Evolutionary conservation across 2,113 vertebrate species (phyloP).

Genomic region (Sphyrna mokarran): DNA sequence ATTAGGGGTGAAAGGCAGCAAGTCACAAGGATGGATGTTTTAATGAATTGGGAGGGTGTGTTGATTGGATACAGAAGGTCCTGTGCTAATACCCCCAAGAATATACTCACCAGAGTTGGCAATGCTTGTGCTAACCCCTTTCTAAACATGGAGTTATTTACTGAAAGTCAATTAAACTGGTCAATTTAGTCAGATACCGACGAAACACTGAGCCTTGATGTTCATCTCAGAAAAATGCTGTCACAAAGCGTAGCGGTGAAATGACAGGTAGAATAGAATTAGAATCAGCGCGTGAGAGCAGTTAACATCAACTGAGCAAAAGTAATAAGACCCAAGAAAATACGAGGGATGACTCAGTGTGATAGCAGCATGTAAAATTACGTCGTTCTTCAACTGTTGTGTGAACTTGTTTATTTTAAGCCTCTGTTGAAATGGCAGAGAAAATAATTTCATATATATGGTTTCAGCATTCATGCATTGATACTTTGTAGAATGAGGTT

Average conservation of each 20-base stretch:
- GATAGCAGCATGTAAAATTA: background rate
- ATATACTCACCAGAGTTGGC: background rate
- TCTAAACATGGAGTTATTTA: background rate
- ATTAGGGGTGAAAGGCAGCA: background rate
- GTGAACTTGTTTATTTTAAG: slow-evolving; percentile 9
- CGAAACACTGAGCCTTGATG: background rate
- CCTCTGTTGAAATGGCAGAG: background rate
- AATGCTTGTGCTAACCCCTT: background rate
- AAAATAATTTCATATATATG: background rate
- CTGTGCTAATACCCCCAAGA: background rate
- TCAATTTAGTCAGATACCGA: too few relatives aligned
- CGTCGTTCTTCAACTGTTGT: background rate
- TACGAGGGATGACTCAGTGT: background rate
- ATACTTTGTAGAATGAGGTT: background rate
- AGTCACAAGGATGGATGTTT: background rate
- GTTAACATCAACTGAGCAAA: background rate
- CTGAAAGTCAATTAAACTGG: background rate
- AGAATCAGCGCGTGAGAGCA: background rate
- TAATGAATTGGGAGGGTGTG: background rate
- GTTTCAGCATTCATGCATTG: background rate
- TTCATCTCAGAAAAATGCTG: background rate
- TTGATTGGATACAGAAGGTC: background rate
- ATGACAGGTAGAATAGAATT: background rate
- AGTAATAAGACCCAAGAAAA: background rate
- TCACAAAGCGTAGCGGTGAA: background rate